A percentile compares a stretch with the other conserved stretches of the same genome.
These are phyloP conservation scores for Diplazon laetatorius DNA, from an alignment of 2,888 invertebrate species.

Conservation along the genomic window DNA sequence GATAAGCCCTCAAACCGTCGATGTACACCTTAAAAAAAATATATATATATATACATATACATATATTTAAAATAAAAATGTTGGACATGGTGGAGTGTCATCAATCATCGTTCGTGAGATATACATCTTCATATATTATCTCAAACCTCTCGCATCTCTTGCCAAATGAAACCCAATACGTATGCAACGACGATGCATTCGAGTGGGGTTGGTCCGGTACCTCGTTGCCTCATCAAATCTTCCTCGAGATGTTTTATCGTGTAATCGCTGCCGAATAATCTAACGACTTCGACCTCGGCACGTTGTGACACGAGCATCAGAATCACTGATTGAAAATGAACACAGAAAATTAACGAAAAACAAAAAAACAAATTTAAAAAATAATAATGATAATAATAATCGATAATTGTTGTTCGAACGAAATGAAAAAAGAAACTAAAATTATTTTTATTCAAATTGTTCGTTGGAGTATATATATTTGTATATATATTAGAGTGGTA, in stretches of 20 bases:
- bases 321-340: slow-evolving; percentile 88
- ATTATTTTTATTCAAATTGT: not conserved
- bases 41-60: slow-evolving; percentile 7
- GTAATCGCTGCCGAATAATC: slow-evolving; percentile 88
- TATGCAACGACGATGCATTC: slow-evolving; percentile 93
- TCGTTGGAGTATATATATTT: not conserved
- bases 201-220: slow-evolving; percentile 92
- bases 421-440: no score
- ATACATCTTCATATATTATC: slow-evolving; percentile 53
- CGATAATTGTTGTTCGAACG: no score
- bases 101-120: slow-evolving; percentile 6
- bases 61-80: slow-evolving; percentile 24
- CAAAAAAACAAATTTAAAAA: no score
- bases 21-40: slow-evolving; percentile 86
- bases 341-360: no score
- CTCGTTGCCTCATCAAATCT: slow-evolving; percentile 89
- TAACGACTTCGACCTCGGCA: slow-evolving; percentile 90
- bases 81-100: not conserved
- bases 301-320: slow-evolving; percentile 96
- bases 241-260: slow-evolving; percentile 87
- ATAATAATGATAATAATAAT: not conserved
- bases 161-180: slow-evolving; percentile 95
- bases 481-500: no score
- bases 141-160: slow-evolving; percentile 95
- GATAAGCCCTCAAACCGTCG: slow-evolving; percentile 93